These are phyloP conservation scores for Leptocoma aspasia DNA, from an alignment of 2,113 vertebrate genomes.

Conservation along the genomic window DNA sequence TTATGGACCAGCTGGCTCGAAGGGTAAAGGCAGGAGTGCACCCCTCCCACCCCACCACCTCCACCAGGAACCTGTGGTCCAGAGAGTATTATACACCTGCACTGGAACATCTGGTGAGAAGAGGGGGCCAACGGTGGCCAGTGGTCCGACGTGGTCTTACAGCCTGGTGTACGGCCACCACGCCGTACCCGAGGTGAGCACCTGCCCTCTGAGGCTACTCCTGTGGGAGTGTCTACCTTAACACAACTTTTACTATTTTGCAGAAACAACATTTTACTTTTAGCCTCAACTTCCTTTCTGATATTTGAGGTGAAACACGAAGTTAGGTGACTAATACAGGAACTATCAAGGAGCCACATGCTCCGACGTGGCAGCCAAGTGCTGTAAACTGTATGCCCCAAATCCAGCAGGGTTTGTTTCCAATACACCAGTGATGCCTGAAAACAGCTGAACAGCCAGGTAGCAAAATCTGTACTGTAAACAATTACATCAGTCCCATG, in stretches of 20 bases:
- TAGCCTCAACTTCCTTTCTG: not conserved
- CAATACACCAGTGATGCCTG: not conserved
- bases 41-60: not conserved
- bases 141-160: fast-evolving
- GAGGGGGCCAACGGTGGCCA: not conserved
- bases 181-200: fast-evolving
- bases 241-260: not conserved
- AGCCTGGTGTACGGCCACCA: fast-evolving
- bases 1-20: not conserved
- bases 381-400: not conserved
- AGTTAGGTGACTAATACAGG: not conserved
- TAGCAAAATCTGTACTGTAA: not conserved
- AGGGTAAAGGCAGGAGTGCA: fast-evolving
- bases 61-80: not conserved
- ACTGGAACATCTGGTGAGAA: not conserved
- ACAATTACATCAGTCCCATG: not conserved
- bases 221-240: not conserved
- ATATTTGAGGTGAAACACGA: not conserved
- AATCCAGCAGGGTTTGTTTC: not conserved
- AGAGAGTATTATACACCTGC: fast-evolving
- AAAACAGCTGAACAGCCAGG: not conserved
- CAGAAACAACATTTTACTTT: not conserved
- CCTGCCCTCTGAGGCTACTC: not conserved
- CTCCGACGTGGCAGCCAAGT: not conserved
- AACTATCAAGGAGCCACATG: not conserved